Base-by-base conservation (phyloP, 2,888 invertebrate species). In the Scaptomyza reducta region DNA sequence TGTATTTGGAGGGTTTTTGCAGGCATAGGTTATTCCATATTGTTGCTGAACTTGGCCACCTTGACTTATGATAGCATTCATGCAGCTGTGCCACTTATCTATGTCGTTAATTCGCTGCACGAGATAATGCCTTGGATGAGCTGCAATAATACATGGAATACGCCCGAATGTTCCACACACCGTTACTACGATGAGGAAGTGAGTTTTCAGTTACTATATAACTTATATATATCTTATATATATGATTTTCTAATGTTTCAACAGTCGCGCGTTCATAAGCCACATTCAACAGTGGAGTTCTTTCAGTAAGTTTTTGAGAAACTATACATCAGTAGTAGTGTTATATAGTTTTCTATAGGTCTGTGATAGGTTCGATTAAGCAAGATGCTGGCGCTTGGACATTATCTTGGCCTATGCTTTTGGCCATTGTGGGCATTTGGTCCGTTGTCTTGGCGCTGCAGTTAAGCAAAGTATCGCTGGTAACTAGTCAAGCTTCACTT, bases 41-140 rank as follows among this genome's bases (percentile, higher is more conserved):
- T 97, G 10, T 92, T 97, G 56, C 93, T 97, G 78, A 97, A 97
- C 79, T 92, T 96, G 72, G 95, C 97, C 92, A 94, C 96, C 56
- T 95, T 96, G 62, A 94, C 94, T 58, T 97, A 97, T 92, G 97
- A 97, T 91, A 95, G 96, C 78, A 94, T 96, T 3, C 95, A 97
- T 59, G 94, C 97, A 89, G 94, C 97, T 6, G 97, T 97, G 93
- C 97, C 97, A 2, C 90, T 97, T 45, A 94, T 96, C 71, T 98
- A 96, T 91, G 93, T 97, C 69, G 94, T 94, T 77, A 94, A 95
- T 91, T 95, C 95, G 6, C 93, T 96, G 77, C 93, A 92, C 63
- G 90, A 92, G 35, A 93, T 93, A 47, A 92, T 97, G 66, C 96
- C 97, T 31, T 97, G 97, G 97, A 93, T 95, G 80, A 93, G 93